Percentiles rank a stretch among this genome's conserved stretches.
phyloP scores from a whole-genome alignment of 2,797 vertebrate genomes.

The Chromis chromis region DNA sequence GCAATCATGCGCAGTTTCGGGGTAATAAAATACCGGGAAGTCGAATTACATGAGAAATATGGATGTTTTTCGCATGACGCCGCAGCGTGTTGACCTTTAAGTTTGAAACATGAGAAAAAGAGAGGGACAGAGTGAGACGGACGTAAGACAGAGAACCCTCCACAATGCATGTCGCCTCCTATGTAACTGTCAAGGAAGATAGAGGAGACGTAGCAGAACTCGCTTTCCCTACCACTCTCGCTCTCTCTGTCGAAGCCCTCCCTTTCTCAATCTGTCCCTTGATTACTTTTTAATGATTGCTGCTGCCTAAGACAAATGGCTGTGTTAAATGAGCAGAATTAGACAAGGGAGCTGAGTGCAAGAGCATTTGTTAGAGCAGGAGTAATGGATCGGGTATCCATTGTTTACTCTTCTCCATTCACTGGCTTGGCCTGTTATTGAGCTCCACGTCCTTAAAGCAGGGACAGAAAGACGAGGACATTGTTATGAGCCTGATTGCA shows the following conservation, averaged over 20 bases:
- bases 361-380: constrained; percentile 83
- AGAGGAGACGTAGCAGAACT: constrained; percentile 60
- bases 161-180: constrained; percentile 41
- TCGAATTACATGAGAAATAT: constrained; percentile 33
- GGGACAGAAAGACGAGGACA: constrained; percentile 1
- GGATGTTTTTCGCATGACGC: constrained; percentile 33
- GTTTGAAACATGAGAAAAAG: constrained; percentile 49
- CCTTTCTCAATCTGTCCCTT: constrained; percentile 82
- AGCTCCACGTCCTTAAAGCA: constrained; percentile 44
- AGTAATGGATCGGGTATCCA: constrained; percentile 82
- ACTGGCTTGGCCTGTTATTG: constrained; percentile 54
- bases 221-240: constrained; percentile 53
- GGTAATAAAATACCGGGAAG: constrained; percentile 35
- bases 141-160: constrained; percentile 46
- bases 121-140: constrained; percentile 15
- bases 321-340: constrained; percentile 87
- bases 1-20: constrained; percentile 49
- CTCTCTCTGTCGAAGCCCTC: constrained; percentile 55
- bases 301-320: constrained; percentile 86
- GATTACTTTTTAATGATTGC: constrained; percentile 91
- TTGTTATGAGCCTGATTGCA: constrained; percentile 1
- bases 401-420: constrained; percentile 80
- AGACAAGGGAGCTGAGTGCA: constrained; percentile 81
- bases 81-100: constrained; percentile 58
- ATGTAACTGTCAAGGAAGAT: constrained; percentile 74